phyloP scores from a whole-genome alignment of 2,888 invertebrate species.

The Camptogramma bilineatum region DNA sequence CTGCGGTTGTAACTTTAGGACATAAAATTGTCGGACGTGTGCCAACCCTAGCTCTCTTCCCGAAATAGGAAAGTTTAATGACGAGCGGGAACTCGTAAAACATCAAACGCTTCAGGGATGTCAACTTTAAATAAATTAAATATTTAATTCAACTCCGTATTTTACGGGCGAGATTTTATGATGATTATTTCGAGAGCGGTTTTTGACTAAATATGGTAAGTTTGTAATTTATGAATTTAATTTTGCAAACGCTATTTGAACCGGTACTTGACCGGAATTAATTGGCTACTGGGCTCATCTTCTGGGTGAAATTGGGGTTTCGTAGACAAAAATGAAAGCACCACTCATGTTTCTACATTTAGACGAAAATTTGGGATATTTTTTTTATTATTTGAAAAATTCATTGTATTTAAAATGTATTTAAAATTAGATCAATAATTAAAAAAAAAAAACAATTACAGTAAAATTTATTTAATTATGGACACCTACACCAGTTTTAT shows the following conservation, averaged over 20 bases:
- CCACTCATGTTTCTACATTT: too few species aligned
- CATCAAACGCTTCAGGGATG: constrained; percentile 75
- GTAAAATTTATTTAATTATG: too few species aligned
- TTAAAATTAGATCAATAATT: too few species aligned
- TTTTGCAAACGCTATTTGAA: background rate
- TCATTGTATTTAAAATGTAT: too few species aligned
- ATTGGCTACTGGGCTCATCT: background rate
- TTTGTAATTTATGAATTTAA: constrained; percentile 25
- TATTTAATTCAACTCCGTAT: constrained; percentile 40
- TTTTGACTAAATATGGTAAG: constrained; percentile 17
- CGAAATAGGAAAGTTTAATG: constrained; percentile 79
- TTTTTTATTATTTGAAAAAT: too few species aligned
- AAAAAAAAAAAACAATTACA: too few species aligned
- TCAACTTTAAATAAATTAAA: constrained; percentile 51
- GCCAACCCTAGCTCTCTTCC: constrained; percentile 68
- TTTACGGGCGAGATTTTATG: constrained; percentile 32
- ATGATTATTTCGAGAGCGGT: constrained; percentile 30
- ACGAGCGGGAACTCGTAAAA: constrained; percentile 77
- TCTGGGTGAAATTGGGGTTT: background rate
- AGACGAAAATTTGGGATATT: too few species aligned
- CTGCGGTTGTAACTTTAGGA: constrained; percentile 14
- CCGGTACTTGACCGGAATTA: background rate
- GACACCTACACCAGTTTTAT: too few species aligned
- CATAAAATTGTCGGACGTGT: constrained; percentile 33
- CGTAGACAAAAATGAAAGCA: background rate